These are phyloP conservation scores for Lycia hirtaria DNA, from an alignment of 2,888 invertebrate species.

Conservation along the genomic window DNA sequence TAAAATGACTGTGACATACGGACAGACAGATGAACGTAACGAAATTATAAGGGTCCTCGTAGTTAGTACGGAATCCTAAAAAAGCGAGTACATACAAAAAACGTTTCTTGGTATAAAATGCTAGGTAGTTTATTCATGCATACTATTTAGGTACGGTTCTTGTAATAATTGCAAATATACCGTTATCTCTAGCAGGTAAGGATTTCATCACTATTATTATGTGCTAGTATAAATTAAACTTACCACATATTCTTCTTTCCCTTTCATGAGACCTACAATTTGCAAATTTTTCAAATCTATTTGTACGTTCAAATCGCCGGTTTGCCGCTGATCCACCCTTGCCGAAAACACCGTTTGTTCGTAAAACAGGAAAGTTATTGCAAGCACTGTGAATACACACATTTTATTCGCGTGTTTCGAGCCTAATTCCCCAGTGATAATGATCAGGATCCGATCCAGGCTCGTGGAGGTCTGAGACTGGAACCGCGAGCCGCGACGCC, in stretches of 20 bases:
- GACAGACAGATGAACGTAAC: too few relatives aligned
- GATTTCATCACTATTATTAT: too few relatives aligned
- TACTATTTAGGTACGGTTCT: too few relatives aligned
- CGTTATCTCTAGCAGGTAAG: too few relatives aligned
- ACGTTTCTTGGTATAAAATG: too few relatives aligned
- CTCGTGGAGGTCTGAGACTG: conserved; percentile 64
- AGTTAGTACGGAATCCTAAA: too few relatives aligned
- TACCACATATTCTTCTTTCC: conserved; percentile 87
- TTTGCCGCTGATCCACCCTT: conserved; percentile 89
- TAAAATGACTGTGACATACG: too few relatives aligned
- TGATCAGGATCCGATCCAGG: conserved; percentile 56
- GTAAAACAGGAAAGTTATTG: conserved; percentile 46
- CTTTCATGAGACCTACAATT: conserved; percentile 88
- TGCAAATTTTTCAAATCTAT: conserved; percentile 92
- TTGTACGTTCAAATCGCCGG: conserved; percentile 92
- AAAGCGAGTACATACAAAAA: too few relatives aligned
- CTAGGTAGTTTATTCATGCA: not conserved
- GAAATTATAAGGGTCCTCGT: too few relatives aligned
- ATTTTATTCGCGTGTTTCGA: conserved; percentile 44
- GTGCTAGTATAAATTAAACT: conserved; percentile 43
- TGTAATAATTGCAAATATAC: too few relatives aligned
- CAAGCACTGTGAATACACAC: conserved; percentile 47
- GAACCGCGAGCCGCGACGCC: conserved; percentile 51
- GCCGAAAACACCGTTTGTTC: conserved; percentile 51
- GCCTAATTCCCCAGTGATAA: not conserved